Conservation (phyloP, 2,797 vertebrate genomes). For the Fistularia tabacaria region DNA sequence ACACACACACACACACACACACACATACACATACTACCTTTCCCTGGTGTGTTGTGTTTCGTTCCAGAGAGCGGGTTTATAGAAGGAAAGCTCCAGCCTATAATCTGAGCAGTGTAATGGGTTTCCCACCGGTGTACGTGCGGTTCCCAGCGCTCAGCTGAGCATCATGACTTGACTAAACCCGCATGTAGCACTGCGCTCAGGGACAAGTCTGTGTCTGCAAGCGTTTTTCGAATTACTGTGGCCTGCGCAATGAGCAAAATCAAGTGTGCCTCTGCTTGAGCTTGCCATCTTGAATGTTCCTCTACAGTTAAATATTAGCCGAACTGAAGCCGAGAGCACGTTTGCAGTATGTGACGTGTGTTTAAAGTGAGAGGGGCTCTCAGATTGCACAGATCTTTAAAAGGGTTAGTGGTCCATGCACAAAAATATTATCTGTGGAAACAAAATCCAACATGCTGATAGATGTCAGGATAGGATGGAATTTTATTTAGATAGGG, state of each 20-base stretch:
- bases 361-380: neutral
- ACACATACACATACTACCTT: conserved; percentile 15
- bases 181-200: conserved; percentile 29
- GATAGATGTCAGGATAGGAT: neutral
- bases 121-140: conserved; percentile 44
- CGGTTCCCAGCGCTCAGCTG: conserved; percentile 33
- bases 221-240: neutral
- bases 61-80: conserved; percentile 57
- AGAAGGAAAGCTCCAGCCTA: conserved; percentile 55
- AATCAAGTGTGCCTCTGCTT: neutral
- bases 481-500: too few species aligned
- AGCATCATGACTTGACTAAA: conserved; percentile 48
- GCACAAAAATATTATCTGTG: neutral
- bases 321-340: neutral
- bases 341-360: neutral
- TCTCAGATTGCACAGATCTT: neutral
- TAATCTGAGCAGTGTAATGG: conserved; percentile 51
- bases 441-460: neutral
- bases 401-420: too few species aligned
- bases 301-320: neutral
- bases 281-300: neutral
- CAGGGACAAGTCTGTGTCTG: conserved; percentile 20
- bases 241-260: neutral
- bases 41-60: conserved; percentile 39
- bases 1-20: conserved; percentile 11